A percentile compares a stretch with the other conserved stretches of the same genome.
phyloP scores from a whole-genome alignment of 2,113 vertebrate species.

The Dicrurus megarhynchus region DNA sequence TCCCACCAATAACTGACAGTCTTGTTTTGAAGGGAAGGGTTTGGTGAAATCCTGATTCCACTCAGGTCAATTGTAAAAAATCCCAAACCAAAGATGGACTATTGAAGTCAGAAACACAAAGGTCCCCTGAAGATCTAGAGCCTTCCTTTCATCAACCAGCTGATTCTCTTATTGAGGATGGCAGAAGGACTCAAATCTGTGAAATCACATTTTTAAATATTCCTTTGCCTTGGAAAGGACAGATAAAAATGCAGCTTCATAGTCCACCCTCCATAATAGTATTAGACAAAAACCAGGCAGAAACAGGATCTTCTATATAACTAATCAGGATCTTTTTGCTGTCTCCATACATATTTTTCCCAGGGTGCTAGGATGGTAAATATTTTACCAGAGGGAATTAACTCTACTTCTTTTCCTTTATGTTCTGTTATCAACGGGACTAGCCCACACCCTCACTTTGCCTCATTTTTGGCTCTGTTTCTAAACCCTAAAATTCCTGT shows the following conservation, averaged over 20 bases:
- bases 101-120: not conserved
- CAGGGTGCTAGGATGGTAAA: constrained; percentile 58
- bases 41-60: not conserved
- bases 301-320: not conserved
- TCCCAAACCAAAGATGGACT: not conserved
- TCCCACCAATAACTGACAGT: not conserved
- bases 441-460: constrained; percentile 56
- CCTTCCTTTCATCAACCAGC: not conserved
- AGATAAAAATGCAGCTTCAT: constrained; percentile 13
- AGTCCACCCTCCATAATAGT: not conserved
- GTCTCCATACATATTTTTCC: constrained; percentile 51
- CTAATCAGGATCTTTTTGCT: constrained; percentile 45
- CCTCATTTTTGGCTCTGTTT: constrained; percentile 66
- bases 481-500: constrained; percentile 65
- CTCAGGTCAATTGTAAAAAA: not conserved
- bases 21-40: not conserved
- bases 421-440: constrained; percentile 34
- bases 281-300: constrained; percentile 41
- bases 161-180: not conserved
- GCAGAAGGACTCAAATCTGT: not conserved
- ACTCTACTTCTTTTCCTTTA: constrained; percentile 49
- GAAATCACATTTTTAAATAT: not conserved
- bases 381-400: constrained; percentile 63
- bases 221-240: not conserved
- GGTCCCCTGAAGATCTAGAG: not conserved